phyloP scores from a whole-genome alignment of 2,113 vertebrate genomes.

The Ranitomeya variabilis region DNA sequence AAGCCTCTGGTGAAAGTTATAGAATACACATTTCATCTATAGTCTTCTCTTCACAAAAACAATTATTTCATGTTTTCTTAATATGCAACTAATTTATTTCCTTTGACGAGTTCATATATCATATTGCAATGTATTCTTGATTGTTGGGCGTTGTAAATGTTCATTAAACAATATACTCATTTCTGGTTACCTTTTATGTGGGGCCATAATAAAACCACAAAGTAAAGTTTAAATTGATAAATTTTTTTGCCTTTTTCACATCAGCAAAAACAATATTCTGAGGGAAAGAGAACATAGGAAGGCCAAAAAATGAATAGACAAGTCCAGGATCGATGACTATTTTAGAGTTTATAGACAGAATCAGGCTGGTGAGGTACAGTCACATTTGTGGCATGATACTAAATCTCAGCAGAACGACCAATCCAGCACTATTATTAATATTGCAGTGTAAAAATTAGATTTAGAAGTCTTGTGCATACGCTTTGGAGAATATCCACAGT shows the following conservation, averaged over 20 bases:
- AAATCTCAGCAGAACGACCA: no score
- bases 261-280: neutral
- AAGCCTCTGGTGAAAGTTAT: slow-evolving; percentile 16
- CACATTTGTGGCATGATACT: no score
- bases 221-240: neutral
- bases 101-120: slow-evolving; percentile 10
- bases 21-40: slow-evolving; percentile 22
- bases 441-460: no score
- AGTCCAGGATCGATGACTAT: neutral
- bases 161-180: neutral
- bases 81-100: slow-evolving; percentile 5
- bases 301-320: neutral
- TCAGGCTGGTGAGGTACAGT: neutral
- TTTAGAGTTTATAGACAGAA: neutral
- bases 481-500: no score
- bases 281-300: neutral
- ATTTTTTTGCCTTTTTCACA: neutral
- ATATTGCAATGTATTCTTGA: neutral
- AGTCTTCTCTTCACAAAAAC: neutral
- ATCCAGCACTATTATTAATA: no score
- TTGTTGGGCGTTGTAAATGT: slow-evolving; percentile 2
- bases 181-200: neutral
- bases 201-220: neutral
- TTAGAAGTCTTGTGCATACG: no score
- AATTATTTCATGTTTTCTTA: neutral